These are phyloP conservation scores for Lochmaea crataegi DNA, from an alignment of 2,888 invertebrate species.

Conservation along the genomic window DNA sequence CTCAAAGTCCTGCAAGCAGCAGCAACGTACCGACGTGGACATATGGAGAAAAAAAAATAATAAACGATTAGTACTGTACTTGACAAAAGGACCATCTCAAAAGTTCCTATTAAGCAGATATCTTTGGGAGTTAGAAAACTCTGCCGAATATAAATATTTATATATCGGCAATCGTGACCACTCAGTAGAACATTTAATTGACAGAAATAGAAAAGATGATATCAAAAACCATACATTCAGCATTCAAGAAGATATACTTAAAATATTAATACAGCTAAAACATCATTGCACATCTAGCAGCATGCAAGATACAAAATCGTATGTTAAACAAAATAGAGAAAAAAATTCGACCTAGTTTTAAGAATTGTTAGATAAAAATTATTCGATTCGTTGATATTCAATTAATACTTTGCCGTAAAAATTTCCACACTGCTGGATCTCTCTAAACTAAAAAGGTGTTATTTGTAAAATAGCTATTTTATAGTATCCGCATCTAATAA, in stretches of 20 bases:
- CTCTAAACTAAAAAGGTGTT: too few species aligned
- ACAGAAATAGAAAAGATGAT: slow-evolving; percentile 53
- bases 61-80: slow-evolving; percentile 71
- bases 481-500: too few species aligned
- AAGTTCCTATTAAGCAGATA: slow-evolving; percentile 78
- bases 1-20: slow-evolving; percentile 86
- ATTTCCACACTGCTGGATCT: too few species aligned
- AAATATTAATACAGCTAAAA: slow-evolving; percentile 38
- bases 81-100: slow-evolving; percentile 89
- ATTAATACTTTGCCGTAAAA: too few species aligned
- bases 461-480: too few species aligned
- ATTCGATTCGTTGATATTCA: too few species aligned
- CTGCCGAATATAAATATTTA: slow-evolving; percentile 22
- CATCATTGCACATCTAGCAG: slow-evolving; percentile 51
- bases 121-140: slow-evolving; percentile 52
- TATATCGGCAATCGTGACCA: slow-evolving; percentile 60
- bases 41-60: slow-evolving; percentile 70
- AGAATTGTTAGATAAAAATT: too few species aligned
- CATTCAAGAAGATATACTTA: slow-evolving; percentile 57
- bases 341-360: background rate
- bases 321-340: slow-evolving; percentile 22
- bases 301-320: slow-evolving; percentile 46
- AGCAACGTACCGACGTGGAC: slow-evolving; percentile 74
- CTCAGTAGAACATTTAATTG: slow-evolving; percentile 61
- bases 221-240: slow-evolving; percentile 61